Percentiles rank a stretch among this genome's conserved stretches.
Conservation (phyloP, 1,140 invertebrate species). For the Zophobas morio region DNA sequence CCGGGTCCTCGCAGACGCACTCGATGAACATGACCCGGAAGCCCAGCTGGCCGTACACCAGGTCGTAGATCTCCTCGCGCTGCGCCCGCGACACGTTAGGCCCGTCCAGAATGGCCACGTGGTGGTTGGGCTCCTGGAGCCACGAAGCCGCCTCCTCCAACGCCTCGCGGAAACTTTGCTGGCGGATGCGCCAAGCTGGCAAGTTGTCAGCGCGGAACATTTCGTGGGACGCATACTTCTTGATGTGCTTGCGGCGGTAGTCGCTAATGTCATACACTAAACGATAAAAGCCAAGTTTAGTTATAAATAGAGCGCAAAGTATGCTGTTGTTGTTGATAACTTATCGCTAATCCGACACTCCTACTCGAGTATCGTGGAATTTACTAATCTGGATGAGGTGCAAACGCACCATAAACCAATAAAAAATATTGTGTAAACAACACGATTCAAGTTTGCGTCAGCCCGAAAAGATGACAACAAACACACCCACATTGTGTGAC, state of each 20-base stretch:
- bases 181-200: constrained; percentile 83
- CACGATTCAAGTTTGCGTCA: too few species aligned
- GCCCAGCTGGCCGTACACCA: constrained; percentile 80
- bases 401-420: too few species aligned
- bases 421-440: too few species aligned
- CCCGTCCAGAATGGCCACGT: constrained; percentile 85
- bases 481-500: too few species aligned
- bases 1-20: constrained; percentile 89
- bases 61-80: constrained; percentile 83
- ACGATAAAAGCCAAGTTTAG: too few species aligned
- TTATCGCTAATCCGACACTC: too few species aligned
- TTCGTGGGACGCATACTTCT: constrained; percentile 85
- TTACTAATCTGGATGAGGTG: too few species aligned
- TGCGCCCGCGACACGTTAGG: constrained; percentile 90
- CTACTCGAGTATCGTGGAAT: too few species aligned
- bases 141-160: constrained; percentile 80
- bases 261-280: constrained; percentile 90
- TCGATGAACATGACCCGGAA: constrained; percentile 95
- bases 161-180: constrained; percentile 86
- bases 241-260: constrained; percentile 84
- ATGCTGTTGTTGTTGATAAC: too few species aligned
- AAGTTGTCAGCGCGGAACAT: constrained; percentile 89
- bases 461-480: too few species aligned
- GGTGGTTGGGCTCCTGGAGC: constrained; percentile 57
- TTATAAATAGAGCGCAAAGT: too few species aligned